These are phyloP conservation scores for Ahaetulla prasina DNA, from an alignment of 2,113 vertebrate species.

Conservation along the genomic window DNA sequence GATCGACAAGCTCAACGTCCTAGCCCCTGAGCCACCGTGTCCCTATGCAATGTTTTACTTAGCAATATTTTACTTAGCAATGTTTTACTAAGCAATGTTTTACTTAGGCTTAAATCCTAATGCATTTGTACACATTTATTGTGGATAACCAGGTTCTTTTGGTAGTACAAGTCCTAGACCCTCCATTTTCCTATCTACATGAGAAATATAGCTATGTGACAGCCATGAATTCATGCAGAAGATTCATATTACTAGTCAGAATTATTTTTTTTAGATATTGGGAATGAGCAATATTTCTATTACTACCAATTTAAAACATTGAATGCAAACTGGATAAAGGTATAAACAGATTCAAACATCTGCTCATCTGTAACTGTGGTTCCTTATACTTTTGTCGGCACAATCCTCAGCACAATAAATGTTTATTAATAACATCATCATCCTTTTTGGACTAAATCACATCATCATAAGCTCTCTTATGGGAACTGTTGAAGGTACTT, in stretches of 20 bases:
- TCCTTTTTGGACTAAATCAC: not conserved
- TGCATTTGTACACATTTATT: not conserved
- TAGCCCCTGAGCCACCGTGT: too few species aligned
- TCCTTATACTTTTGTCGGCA: not conserved
- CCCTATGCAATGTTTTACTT: too few species aligned
- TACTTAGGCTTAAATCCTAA: not conserved
- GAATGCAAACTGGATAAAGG: not conserved
- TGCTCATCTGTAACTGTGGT: not conserved
- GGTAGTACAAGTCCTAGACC: not conserved
- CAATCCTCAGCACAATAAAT: not conserved
- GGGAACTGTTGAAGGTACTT: not conserved
- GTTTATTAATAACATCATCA: not conserved
- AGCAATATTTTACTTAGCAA: too few species aligned
- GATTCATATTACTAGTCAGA: not conserved
- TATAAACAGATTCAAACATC: not conserved
- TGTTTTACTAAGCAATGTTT: too few species aligned
- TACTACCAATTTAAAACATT: not conserved
- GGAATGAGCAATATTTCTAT: not conserved
- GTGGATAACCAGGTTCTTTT: not conserved
- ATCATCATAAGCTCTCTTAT: not conserved
- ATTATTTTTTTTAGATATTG: not conserved
- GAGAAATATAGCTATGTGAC: not conserved
- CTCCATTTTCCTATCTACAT: not conserved
- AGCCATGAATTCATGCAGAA: not conserved
- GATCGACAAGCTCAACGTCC: too few species aligned